Conservation (phyloP, 2,797 vertebrate species). For the Semotilus atromaculatus region DNA sequence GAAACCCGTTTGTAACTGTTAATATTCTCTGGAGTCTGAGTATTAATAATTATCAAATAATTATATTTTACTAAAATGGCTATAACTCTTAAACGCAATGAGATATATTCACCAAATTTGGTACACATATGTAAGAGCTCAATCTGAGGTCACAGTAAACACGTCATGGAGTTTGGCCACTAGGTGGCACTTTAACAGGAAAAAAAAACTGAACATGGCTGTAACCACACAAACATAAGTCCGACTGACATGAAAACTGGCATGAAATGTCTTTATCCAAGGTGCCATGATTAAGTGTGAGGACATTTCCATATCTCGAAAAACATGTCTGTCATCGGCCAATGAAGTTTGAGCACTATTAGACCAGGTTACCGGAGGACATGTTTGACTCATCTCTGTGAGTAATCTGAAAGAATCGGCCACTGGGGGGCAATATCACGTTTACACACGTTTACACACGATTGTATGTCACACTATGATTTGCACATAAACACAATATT, state of each 20-base stretch:
- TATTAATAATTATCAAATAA: neutral
- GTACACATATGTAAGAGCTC: neutral
- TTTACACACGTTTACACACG: neutral
- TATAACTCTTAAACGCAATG: neutral
- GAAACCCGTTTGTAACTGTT: too few species aligned
- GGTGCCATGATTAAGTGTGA: neutral
- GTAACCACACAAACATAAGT: neutral
- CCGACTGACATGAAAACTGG: neutral
- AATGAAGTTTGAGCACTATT: neutral
- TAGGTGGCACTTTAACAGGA: neutral
- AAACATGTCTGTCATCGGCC: neutral
- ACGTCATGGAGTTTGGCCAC: neutral
- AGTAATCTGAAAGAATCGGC: too few species aligned
- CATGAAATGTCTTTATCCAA: neutral
- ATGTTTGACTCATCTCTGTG: neutral
- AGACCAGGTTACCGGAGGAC: neutral
- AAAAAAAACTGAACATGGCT: neutral
- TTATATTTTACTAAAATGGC: neutral
- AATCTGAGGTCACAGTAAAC: neutral
- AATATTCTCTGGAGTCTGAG: neutral
- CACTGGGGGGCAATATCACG: neutral
- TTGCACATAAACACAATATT: neutral
- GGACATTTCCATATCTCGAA: neutral
- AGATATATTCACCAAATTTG: neutral
- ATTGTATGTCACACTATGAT: neutral